These are phyloP conservation scores for Zosterops borbonicus DNA, from an alignment of 2,113 vertebrate genomes.

Conservation along the genomic window DNA sequence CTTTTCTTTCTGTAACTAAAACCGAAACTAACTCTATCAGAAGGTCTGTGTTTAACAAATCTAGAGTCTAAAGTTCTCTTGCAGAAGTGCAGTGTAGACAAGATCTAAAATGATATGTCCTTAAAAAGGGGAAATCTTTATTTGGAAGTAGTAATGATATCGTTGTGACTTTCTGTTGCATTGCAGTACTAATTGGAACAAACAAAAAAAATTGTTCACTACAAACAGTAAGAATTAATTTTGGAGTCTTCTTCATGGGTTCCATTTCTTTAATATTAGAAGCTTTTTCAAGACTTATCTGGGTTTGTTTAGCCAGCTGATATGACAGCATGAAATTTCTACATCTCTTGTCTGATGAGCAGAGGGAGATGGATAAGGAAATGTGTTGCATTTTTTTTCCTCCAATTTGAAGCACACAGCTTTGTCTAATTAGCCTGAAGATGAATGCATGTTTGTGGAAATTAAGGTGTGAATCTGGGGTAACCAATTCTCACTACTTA, in stretches of 20 bases:
- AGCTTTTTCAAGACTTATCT: not conserved
- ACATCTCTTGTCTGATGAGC: not conserved
- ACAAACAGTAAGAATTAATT: not conserved
- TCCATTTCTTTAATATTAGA: not conserved
- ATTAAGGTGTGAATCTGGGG: not conserved
- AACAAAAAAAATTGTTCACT: not conserved
- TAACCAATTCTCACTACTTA: not conserved
- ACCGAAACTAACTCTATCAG: not conserved
- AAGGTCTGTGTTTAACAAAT: not conserved
- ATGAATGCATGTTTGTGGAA: not conserved
- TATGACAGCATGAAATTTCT: not conserved
- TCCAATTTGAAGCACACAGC: not conserved
- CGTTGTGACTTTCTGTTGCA: not conserved
- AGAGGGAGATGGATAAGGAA: not conserved
- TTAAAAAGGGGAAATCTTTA: not conserved
- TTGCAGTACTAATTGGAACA: not conserved
- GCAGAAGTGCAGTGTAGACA: not conserved
- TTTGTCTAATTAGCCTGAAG: not conserved
- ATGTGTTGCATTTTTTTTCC: not conserved
- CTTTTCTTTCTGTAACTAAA: not conserved
- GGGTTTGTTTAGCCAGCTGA: not conserved
- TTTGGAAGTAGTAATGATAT: not conserved
- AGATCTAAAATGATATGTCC: not conserved
- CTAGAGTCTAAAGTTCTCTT: not conserved
- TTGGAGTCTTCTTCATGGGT: not conserved